phyloP scores from a whole-genome alignment of 2,113 vertebrate species.

The Protobothrops flavoviridis region DNA sequence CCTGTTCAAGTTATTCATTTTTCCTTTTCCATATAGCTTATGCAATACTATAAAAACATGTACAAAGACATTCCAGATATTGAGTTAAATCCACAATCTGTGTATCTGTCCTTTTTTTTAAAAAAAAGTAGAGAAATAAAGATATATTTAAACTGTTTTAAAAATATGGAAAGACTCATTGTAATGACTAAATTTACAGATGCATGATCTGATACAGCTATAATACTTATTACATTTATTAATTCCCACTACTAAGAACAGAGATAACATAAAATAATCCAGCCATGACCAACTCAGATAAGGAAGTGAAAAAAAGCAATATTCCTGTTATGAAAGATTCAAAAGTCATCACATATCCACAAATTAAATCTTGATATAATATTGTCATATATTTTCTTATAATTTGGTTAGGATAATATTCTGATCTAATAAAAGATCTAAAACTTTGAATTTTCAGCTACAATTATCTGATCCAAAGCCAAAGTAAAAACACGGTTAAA shows the following conservation, averaged over 20 bases:
- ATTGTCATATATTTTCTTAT: background rate
- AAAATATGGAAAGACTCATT: background rate
- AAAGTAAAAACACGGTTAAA: background rate
- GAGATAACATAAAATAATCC: background rate
- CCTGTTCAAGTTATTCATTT: background rate
- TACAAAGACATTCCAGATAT: background rate
- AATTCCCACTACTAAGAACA: background rate
- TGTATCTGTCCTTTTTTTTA: background rate
- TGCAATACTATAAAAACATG: background rate
- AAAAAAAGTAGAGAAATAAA: background rate
- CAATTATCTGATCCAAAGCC: background rate
- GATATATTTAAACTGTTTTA: background rate
- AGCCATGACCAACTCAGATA: background rate
- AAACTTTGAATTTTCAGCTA: background rate
- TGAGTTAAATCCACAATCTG: background rate
- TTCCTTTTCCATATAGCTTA: background rate
- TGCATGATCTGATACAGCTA: background rate
- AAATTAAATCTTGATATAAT: background rate
- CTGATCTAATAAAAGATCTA: background rate
- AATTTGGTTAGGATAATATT: background rate
- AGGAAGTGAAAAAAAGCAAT: background rate
- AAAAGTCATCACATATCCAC: background rate
- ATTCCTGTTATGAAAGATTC: background rate
- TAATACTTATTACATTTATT: background rate
- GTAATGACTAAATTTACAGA: background rate